Percentiles rank a stretch among this genome's conserved stretches.
Conservation (phyloP, 1,140 invertebrate genomes). For the Cydia splendana region DNA sequence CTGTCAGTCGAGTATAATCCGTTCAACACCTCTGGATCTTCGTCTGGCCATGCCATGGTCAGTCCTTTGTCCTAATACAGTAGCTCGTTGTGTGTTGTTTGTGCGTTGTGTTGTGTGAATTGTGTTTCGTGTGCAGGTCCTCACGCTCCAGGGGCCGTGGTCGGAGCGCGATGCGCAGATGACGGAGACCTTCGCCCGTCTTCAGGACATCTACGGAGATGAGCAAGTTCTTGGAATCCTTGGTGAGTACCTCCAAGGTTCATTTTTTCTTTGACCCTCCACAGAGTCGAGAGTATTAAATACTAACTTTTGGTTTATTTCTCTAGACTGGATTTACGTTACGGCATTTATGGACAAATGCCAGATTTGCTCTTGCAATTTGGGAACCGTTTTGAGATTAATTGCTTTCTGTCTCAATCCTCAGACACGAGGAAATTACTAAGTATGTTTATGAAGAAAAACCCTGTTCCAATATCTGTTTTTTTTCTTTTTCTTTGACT, state of each 20-base stretch:
- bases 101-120: neutral
- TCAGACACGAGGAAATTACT: neutral
- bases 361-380: too few relatives aligned
- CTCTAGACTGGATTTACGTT: too few relatives aligned
- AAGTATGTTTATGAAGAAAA: too few relatives aligned
- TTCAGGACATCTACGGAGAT: constrained; percentile 79
- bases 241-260: constrained; percentile 51
- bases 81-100: neutral
- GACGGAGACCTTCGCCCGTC: constrained; percentile 78
- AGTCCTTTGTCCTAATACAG: neutral
- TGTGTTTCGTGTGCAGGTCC: constrained; percentile 62
- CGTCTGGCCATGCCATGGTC: constrained; percentile 7
- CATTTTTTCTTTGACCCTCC: neutral
- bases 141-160: constrained; percentile 79
- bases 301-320: too few relatives aligned
- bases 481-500: too few relatives aligned
- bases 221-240: constrained; percentile 80
- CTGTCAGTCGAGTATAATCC: neutral
- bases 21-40: neutral
- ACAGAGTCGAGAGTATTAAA: too few relatives aligned
- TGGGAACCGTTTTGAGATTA: neutral
- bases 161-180: constrained; percentile 81
- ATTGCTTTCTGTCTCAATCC: too few relatives aligned
- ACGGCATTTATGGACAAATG: too few relatives aligned
- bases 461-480: too few relatives aligned